Percentiles rank a stretch among this genome's conserved stretches.
These are phyloP conservation scores for Chromobotia macracanthus DNA, from an alignment of 2,797 vertebrate genomes.

Conservation along the genomic window DNA sequence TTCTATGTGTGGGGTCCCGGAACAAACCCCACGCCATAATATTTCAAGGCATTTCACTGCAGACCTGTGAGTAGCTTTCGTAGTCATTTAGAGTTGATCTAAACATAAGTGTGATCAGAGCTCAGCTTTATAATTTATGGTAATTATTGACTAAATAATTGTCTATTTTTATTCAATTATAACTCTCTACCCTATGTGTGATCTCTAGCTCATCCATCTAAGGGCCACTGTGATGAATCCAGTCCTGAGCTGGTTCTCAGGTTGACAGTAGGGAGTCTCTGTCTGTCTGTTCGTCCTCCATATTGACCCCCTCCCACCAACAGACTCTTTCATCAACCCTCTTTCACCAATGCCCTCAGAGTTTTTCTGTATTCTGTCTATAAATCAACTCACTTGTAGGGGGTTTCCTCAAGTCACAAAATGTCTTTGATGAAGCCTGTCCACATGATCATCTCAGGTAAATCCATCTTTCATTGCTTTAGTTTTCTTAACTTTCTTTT, in stretches of 20 bases:
- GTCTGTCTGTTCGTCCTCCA: constrained; percentile 92
- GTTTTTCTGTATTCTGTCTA: constrained; percentile 87
- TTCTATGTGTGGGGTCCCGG: too few relatives aligned
- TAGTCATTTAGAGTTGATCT: too few relatives aligned
- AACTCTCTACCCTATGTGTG: neutral
- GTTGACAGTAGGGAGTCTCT: constrained; percentile 85
- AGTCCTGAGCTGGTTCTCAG: constrained; percentile 91
- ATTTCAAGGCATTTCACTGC: too few relatives aligned
- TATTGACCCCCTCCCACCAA: constrained; percentile 93
- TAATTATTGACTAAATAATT: neutral
- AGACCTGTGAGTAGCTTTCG: constrained; percentile 80
- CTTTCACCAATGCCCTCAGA: constrained; percentile 87
- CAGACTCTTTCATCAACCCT: constrained; percentile 86
- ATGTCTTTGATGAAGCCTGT: constrained; percentile 90
- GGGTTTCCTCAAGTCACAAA: constrained; percentile 84
- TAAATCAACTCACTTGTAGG: constrained; percentile 78
- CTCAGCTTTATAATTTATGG: neutral
- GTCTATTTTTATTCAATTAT: neutral
- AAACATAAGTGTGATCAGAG: neutral
- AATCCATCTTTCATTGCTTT: constrained; percentile 3
- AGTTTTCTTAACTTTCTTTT: neutral
- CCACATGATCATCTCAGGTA: constrained; percentile 97
- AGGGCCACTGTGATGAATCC: constrained; percentile 91
- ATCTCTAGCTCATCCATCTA: constrained; percentile 86
- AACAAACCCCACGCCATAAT: too few relatives aligned